Evolutionary conservation across 2,888 invertebrate species (phyloP).

Genomic region (Macaria notata): DNA sequence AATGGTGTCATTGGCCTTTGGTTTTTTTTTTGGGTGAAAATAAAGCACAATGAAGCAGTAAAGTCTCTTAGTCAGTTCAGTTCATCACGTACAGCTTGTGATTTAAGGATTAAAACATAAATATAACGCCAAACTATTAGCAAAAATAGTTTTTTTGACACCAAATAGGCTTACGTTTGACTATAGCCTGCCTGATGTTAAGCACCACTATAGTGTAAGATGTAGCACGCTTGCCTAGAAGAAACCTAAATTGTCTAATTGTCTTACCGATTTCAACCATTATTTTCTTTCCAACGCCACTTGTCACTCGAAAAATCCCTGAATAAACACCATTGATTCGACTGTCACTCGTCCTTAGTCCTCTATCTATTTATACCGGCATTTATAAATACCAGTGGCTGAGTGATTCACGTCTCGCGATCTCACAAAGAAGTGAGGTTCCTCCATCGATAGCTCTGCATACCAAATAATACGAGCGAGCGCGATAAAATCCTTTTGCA

Average conservation of each 20-base stretch:
- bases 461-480: constrained; percentile 41
- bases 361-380: constrained; percentile 35
- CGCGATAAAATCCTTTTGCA: constrained; percentile 45
- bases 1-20: neutral
- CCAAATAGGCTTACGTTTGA: too few relatives aligned
- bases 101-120: too few relatives aligned
- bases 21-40: too few relatives aligned
- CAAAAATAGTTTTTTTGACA: too few relatives aligned
- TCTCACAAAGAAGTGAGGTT: constrained; percentile 35
- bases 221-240: too few relatives aligned
- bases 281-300: constrained; percentile 8
- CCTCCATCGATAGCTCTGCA: constrained; percentile 35
- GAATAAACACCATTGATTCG: constrained; percentile 28
- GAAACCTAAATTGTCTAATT: neutral
- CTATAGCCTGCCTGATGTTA: too few relatives aligned
- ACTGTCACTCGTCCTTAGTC: constrained; percentile 33
- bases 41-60: too few relatives aligned
- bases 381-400: constrained; percentile 47
- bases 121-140: too few relatives aligned
- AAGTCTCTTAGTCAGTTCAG: too few relatives aligned
- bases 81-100: too few relatives aligned
- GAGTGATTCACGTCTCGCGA: constrained; percentile 46
- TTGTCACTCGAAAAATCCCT: constrained; percentile 21
- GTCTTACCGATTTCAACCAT: neutral
- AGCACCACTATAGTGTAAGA: too few relatives aligned